Conservation (phyloP, 2,797 vertebrate species). For the Myripristis murdjan region DNA sequence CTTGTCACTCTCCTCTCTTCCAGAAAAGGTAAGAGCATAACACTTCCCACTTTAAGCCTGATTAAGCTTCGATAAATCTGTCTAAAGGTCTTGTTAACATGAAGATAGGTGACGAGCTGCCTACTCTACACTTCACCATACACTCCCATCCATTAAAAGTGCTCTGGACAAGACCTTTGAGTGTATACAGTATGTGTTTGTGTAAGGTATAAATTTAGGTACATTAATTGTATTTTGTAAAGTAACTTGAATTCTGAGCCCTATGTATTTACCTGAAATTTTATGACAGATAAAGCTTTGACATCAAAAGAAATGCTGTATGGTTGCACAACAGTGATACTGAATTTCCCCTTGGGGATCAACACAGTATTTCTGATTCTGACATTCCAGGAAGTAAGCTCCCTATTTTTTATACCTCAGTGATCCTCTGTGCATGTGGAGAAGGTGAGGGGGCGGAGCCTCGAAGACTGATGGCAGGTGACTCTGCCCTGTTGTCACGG, state of each 20-base stretch:
- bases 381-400: neutral
- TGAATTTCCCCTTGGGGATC: no score
- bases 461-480: slow-evolving; percentile 63
- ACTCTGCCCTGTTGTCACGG: slow-evolving; percentile 71
- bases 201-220: neutral
- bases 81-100: neutral
- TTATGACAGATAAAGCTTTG: no score
- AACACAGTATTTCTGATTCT: no score
- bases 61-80: slow-evolving; percentile 44
- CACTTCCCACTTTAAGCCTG: slow-evolving; percentile 39
- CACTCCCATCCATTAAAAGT: neutral
- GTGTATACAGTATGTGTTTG: neutral
- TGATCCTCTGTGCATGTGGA: slow-evolving; percentile 67
- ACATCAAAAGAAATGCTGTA: no score
- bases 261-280: no score
- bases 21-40: slow-evolving; percentile 33
- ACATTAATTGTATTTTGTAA: neutral
- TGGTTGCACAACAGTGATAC: neutral
- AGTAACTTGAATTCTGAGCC: neutral
- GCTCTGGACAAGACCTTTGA: neutral
- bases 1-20: slow-evolving; percentile 37
- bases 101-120: neutral
- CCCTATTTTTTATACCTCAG: slow-evolving; percentile 70
- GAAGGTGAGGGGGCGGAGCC: slow-evolving; percentile 77
- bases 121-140: neutral